These are phyloP conservation scores for Oconnorella tubifera DNA, from an alignment of 2,888 invertebrate genomes.

Conservation along the genomic window DNA sequence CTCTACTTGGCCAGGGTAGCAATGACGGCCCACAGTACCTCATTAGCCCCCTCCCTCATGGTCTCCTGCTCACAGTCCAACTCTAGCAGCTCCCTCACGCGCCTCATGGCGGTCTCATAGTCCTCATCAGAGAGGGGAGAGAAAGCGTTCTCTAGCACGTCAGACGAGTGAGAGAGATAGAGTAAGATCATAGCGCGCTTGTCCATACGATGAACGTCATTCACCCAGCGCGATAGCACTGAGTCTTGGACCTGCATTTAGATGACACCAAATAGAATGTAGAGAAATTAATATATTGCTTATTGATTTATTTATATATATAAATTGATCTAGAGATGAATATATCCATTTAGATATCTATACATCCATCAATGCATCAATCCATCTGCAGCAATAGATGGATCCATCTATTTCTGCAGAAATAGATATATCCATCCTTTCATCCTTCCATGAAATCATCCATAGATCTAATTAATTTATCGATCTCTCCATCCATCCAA, in stretches of 20 bases:
- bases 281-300: too few species aligned
- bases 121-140: constrained; percentile 91
- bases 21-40: constrained; percentile 98
- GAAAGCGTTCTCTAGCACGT: constrained; percentile 98
- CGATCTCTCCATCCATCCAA: too few species aligned
- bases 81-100: constrained; percentile 91
- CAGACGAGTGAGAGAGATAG: constrained; percentile 93
- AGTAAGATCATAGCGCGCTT: constrained; percentile 87
- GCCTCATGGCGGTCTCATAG: constrained; percentile 95
- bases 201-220: constrained; percentile 96
- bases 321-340: too few species aligned
- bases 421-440: too few species aligned
- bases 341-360: too few species aligned
- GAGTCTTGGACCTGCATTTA: constrained; percentile 99
- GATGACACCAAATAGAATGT: too few species aligned
- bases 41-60: constrained; percentile 67
- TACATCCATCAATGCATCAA: too few species aligned
- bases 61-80: constrained; percentile 95
- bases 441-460: too few species aligned
- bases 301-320: too few species aligned
- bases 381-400: too few species aligned
- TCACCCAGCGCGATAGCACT: constrained; percentile 84
- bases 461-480: too few species aligned
- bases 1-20: constrained; percentile 89
- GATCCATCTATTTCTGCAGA: too few species aligned